Conservation (phyloP, 92 coral and sea anemone genomes). For the Actinostola sp. region DNA sequence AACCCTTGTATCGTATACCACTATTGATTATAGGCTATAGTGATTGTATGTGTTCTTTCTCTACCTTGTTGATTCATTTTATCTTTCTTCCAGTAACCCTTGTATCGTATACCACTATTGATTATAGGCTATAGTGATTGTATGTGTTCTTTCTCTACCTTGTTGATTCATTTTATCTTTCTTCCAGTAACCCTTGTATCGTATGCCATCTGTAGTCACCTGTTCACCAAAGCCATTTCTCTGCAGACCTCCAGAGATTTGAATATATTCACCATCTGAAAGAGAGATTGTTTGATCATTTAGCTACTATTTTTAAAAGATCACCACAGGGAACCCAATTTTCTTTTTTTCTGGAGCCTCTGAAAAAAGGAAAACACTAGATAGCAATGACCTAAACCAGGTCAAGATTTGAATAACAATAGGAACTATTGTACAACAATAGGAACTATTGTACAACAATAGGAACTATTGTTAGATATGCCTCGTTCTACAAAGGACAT, state of each 20-base stretch:
- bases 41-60: too few species aligned
- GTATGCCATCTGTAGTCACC: constrained; percentile 69
- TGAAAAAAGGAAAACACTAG: too few species aligned
- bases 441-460: too few species aligned
- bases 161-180: constrained; percentile 95
- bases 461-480: too few species aligned
- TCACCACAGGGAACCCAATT: background rate
- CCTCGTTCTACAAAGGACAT: too few species aligned
- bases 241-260: constrained; percentile 77
- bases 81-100: background rate
- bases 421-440: too few species aligned
- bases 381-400: too few species aligned
- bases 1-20: too few species aligned
- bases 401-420: too few species aligned
- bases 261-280: constrained; percentile 88
- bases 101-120: background rate
- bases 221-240: constrained; percentile 91
- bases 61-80: too few species aligned
- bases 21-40: too few species aligned
- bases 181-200: constrained; percentile 86
- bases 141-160: constrained; percentile 28
- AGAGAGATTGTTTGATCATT: background rate
- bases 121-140: background rate
- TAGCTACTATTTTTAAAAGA: background rate
- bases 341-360: background rate